Evolutionary conservation across 2,797 vertebrate genomes (phyloP), one percentile per base, ranked within the genome.

Genomic region (Syngnathus acus): DNA sequence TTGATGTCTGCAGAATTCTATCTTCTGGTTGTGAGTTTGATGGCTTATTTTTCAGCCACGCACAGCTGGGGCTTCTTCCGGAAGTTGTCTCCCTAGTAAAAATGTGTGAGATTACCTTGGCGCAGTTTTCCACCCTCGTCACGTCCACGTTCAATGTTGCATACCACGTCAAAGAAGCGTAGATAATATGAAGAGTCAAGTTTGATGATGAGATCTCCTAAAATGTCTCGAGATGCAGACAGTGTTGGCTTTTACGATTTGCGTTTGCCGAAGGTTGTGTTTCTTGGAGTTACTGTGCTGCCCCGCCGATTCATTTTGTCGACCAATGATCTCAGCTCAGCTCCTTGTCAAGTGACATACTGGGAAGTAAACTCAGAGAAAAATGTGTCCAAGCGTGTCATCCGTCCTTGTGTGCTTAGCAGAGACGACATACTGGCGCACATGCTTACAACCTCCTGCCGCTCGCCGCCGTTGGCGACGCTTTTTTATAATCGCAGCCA

Each of bases 401-500:
- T 59, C 57, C 39, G 57, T 59, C 11, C 19, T 16, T 59, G 57
- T 59, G 16, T 59, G 57, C 9, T 39, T 39, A 37, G 55, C 6
- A 37, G 21, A 55, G 55, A 37, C 10, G 5, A 14, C 23, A 54
- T 54, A 10, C 42, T 47, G 14, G 11, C 9, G 2, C 6, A 38
- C 26, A 38, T 38, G 8, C 57, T 38, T 19, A 38, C 8, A 58
- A 16, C 32, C 37, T 10, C 37, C 37, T 43, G n/a, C 38, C 17
- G 17, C 38, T 4, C 2, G 37, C 10, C 23, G 40, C 40, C 8
- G 4, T 39, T 21, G 59, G 59, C 39, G 17, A 39, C 16, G n/a
- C 45, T 11, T 16, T 61, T 61, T 61, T 61, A 43, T 42, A 62
- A 21, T 62, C 60, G 23, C n/a, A 43, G 21, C 60, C 60, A 21